Base-by-base conservation (phyloP, 2,888 invertebrate genomes). In the Leucophenga maculata region DNA sequence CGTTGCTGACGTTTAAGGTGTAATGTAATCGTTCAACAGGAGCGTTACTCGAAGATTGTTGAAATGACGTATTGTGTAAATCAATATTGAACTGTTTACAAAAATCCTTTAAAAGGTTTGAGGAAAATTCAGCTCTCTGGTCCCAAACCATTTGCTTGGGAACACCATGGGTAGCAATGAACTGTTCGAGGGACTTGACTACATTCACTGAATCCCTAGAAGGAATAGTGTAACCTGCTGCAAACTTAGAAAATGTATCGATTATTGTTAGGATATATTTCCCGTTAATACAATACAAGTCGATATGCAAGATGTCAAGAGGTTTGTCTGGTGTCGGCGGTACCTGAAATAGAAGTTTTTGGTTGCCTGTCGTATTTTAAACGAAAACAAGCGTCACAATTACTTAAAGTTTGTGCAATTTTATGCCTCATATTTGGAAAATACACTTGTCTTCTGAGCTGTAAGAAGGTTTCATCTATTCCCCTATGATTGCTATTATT, bases 361-460 rank as follows among this genome's bases (percentile, higher is more conserved):
- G 48, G 48, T n/a, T 48, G 57, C 0, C 68, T 64, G 16, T 67
- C 16, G n/a, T 70, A 64, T 8, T 72, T 69, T 16, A 16, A n/a
- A 16, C 11, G 13, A n/a, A n/a, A n/a, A 13, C 48, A 48, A 48
- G 13, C 11, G 11, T 48, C 48, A 16, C 48, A 48, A 13, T 48
- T 48, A 16, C 11, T 48, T 8, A 48, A 8, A 8, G 16, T 48
- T 16, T 48, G 22, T 0, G 13, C 64, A 1, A 71, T 68, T 46
- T 64, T 68, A 9, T 72, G 65, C 52, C 70, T 70, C 70, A 74
- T 72, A 11, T 66, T 66, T 1, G 73, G 73, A 48, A 73, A 72
- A 31, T 52, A 74, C 26, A 32, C 46, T 67, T 65, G n/a, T 31
- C 72, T 54, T 69, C 70, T 71, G 6, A 71, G 18, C 11, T 69